Evolutionary conservation across 2,797 vertebrate species (phyloP).

Genomic region (Intellagama lesueurii): DNA sequence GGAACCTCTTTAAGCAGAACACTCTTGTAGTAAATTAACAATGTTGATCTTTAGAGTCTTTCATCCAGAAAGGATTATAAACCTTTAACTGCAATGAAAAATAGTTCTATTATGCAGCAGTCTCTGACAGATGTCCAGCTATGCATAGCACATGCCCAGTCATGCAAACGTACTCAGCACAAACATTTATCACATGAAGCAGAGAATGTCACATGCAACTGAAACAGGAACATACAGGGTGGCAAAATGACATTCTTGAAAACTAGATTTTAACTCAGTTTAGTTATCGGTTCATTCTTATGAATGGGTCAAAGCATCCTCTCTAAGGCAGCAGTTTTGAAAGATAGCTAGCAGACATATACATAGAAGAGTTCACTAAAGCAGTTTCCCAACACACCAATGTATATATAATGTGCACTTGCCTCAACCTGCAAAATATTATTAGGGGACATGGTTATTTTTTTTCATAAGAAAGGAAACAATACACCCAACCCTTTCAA

Average conservation of each 20-base stretch:
- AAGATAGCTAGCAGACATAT: not conserved
- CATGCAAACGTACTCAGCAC: not conserved
- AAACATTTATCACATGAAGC: constrained; percentile 6
- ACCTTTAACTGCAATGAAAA: constrained; percentile 12
- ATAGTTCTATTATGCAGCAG: not conserved
- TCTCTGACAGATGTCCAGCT: constrained; percentile 7
- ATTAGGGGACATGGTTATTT: not conserved
- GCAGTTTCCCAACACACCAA: not conserved
- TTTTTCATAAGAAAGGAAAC: too few relatives aligned
- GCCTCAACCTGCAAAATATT: not conserved
- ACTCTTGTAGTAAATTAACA: constrained; percentile 6
- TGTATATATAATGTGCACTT: not conserved
- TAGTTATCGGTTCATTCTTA: not conserved
- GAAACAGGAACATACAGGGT: not conserved
- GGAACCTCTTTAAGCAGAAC: not conserved
- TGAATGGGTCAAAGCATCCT: not conserved
- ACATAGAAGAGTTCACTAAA: constrained; percentile 12
- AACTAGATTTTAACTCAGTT: not conserved
- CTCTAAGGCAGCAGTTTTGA: not conserved
- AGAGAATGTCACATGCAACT: not conserved
- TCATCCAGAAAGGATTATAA: not conserved
- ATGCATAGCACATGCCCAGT: constrained; percentile 10
- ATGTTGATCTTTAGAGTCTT: constrained; percentile 1
- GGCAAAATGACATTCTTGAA: not conserved
- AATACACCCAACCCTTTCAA: constrained; percentile 3